phyloP scores from a whole-genome alignment of 2,797 vertebrate genomes.

The Muscicapa comitata region DNA sequence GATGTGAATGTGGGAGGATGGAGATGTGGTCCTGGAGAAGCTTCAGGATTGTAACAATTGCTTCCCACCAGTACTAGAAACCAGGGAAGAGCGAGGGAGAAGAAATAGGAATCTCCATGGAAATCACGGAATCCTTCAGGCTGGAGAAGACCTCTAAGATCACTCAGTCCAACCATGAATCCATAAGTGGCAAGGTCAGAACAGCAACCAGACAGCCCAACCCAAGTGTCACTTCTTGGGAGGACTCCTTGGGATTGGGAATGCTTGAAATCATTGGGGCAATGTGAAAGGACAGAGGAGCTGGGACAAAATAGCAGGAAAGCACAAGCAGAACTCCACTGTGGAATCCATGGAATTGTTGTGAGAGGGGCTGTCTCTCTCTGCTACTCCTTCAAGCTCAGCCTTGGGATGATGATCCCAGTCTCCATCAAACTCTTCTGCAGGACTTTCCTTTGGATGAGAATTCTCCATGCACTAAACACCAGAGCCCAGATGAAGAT shows the following conservation, averaged over 20 bases:
- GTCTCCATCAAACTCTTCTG: neutral
- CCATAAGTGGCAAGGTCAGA: neutral
- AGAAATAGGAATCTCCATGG: neutral
- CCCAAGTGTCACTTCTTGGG: neutral
- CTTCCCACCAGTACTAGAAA: neutral
- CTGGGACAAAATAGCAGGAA: neutral
- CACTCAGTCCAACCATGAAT: rapidly evolving
- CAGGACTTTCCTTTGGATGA: neutral
- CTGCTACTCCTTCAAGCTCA: neutral
- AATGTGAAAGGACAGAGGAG: neutral
- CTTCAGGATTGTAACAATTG: rapidly evolving
- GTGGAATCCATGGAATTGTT: neutral
- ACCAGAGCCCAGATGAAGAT: neutral
- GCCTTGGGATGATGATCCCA: neutral
- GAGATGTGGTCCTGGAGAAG: neutral
- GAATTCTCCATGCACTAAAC: rapidly evolving
- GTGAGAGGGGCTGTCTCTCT: too few species aligned
- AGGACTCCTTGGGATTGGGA: neutral
- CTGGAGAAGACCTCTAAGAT: neutral
- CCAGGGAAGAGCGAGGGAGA: rapidly evolving
- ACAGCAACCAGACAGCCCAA: neutral
- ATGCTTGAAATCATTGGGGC: neutral
- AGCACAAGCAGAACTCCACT: neutral
- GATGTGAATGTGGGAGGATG: rapidly evolving
- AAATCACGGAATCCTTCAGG: neutral